Percentiles rank a stretch among this genome's conserved stretches.
Conservation (phyloP, 2,888 invertebrate species). For the Drosophila putrida region DNA sequence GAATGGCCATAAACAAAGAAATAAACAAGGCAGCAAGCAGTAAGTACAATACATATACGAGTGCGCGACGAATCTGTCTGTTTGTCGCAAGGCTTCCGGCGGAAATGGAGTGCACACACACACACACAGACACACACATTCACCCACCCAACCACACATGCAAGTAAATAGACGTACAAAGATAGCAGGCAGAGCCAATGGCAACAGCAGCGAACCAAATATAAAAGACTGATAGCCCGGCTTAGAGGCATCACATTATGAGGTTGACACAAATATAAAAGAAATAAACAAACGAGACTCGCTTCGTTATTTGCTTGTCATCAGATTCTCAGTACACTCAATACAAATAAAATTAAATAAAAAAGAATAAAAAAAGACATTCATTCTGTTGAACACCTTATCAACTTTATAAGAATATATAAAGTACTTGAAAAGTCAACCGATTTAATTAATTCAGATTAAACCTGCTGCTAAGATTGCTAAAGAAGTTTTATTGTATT, state of each 20-base stretch:
- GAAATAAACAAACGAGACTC: slow-evolving; percentile 50
- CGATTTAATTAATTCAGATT: background rate
- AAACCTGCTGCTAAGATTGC: background rate
- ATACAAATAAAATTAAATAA: slow-evolving; percentile 21
- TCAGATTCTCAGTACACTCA: slow-evolving; percentile 27
- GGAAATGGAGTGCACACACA: slow-evolving; percentile 67
- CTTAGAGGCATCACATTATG: slow-evolving; percentile 74
- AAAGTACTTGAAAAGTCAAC: background rate
- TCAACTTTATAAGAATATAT: background rate
- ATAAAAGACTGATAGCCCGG: slow-evolving; percentile 73
- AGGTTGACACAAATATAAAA: slow-evolving; percentile 70
- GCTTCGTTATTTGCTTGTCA: slow-evolving; percentile 54
- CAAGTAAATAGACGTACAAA: slow-evolving; percentile 46
- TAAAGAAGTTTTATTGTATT: background rate
- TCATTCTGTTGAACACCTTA: background rate
- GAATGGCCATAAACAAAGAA: slow-evolving; percentile 73
- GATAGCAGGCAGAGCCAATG: slow-evolving; percentile 41
- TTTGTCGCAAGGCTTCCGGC: slow-evolving; percentile 70
- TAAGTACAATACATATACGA: slow-evolving; percentile 61
- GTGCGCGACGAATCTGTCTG: slow-evolving; percentile 51
- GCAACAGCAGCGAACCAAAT: slow-evolving; percentile 50
- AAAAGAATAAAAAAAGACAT: background rate
- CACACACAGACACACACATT: slow-evolving; percentile 12
- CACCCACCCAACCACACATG: slow-evolving; percentile 10
- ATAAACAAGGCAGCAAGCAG: slow-evolving; percentile 73